Percentiles rank a stretch among this genome's conserved stretches.
phyloP scores from a whole-genome alignment of 2,797 vertebrate species.

The Leptoclinus maculatus region DNA sequence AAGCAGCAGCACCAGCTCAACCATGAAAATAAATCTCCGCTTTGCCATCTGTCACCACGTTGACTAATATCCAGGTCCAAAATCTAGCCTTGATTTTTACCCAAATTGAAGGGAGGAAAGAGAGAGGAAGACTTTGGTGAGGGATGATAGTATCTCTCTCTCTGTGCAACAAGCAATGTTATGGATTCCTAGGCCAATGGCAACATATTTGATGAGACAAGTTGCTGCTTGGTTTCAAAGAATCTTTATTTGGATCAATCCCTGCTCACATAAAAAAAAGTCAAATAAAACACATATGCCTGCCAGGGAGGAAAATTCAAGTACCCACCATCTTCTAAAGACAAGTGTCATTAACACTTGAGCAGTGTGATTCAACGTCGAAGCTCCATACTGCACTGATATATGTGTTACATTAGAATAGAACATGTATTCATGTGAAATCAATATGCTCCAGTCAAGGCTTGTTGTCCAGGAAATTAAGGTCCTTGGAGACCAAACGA shows the following conservation, averaged over 20 bases:
- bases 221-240: slow-evolving; percentile 34
- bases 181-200: slow-evolving; percentile 17
- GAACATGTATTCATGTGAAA: slow-evolving; percentile 25
- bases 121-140: neutral
- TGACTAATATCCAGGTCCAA: slow-evolving; percentile 71
- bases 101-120: slow-evolving; percentile 66
- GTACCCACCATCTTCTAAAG: neutral
- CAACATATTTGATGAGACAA: slow-evolving; percentile 32
- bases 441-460: slow-evolving; percentile 42
- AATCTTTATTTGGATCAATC: slow-evolving; percentile 16
- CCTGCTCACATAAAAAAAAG: slow-evolving; percentile 8
- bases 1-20: slow-evolving; percentile 61
- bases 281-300: neutral
- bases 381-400: neutral
- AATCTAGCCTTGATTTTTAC: slow-evolving; percentile 63
- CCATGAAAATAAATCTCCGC: slow-evolving; percentile 74
- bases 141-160: slow-evolving; percentile 9
- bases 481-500: slow-evolving; percentile 1
- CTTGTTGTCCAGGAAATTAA: slow-evolving; percentile 30
- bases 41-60: slow-evolving; percentile 68
- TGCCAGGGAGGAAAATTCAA: neutral
- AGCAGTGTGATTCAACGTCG: neutral
- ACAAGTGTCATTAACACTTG: slow-evolving; percentile 15
- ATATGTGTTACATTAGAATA: slow-evolving; percentile 10
- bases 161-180: slow-evolving; percentile 2